These are phyloP conservation scores for Apoda limacodes DNA, from an alignment of 2,888 invertebrate species.

Conservation along the genomic window DNA sequence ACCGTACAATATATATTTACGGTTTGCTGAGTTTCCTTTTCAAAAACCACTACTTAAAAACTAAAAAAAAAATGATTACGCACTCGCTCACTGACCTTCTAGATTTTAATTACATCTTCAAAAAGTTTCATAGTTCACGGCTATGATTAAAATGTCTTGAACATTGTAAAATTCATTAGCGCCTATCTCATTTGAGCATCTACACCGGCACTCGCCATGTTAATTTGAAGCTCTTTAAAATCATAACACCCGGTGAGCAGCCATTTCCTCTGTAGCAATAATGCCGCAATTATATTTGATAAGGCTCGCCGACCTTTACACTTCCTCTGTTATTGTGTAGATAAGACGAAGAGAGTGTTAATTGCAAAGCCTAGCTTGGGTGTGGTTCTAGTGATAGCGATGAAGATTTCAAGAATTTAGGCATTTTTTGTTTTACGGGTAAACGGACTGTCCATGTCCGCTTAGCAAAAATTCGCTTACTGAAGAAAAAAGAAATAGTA, in stretches of 20 bases:
- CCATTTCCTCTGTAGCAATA: slow-evolving; percentile 51
- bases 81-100: slow-evolving; percentile 63
- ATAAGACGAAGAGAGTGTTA: slow-evolving; percentile 45
- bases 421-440: too few species aligned
- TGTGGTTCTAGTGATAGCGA: too few species aligned
- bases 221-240: slow-evolving; percentile 53
- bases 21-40: slow-evolving; percentile 57
- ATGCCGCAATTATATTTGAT: slow-evolving; percentile 62
- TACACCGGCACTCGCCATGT: slow-evolving; percentile 38
- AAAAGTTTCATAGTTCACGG: slow-evolving; percentile 65
- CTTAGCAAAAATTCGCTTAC: too few species aligned
- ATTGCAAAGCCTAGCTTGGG: too few species aligned
- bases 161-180: slow-evolving; percentile 47
- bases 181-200: slow-evolving; percentile 42
- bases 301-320: slow-evolving; percentile 62
- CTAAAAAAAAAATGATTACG: slow-evolving; percentile 53
- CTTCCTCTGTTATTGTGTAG: slow-evolving; percentile 42
- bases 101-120: slow-evolving; percentile 54
- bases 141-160: slow-evolving; percentile 59
- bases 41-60: slow-evolving; percentile 55
- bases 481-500: too few species aligned
- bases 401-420: too few species aligned
- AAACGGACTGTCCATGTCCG: too few species aligned
- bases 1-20: slow-evolving; percentile 63
- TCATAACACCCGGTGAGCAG: slow-evolving; percentile 54